These are phyloP conservation scores for Caenorhabditis sp. DNA, from an alignment of 2,888 invertebrate species.

Conservation along the genomic window DNA sequence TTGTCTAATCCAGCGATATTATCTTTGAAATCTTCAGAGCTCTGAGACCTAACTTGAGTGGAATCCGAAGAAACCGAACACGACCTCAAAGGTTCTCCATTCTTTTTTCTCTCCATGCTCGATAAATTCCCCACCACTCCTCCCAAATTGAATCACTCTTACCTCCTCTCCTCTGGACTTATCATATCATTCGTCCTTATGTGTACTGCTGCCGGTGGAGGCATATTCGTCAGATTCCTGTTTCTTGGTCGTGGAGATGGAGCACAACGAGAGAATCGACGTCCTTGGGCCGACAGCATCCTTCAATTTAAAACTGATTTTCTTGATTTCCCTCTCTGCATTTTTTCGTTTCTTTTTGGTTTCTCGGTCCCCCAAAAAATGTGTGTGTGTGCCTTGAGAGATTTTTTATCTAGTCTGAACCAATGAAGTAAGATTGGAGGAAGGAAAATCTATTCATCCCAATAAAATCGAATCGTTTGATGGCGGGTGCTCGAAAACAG, in stretches of 20 bases:
- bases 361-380: conserved; percentile 7
- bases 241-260: conserved; percentile 72
- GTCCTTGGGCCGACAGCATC: conserved; percentile 74
- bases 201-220: conserved; percentile 73
- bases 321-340: conserved; percentile 16
- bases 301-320: conserved; percentile 58
- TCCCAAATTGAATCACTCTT: not conserved
- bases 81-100: not conserved
- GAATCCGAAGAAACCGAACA: no score
- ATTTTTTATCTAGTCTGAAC: conserved; percentile 25
- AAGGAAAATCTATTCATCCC: not conserved
- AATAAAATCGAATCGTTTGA: conserved; percentile 30
- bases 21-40: no score
- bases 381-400: not conserved
- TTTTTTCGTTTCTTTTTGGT: not conserved
- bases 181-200: conserved; percentile 77
- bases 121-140: not conserved
- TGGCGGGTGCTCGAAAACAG: not conserved
- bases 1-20: no score
- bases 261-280: conserved; percentile 71
- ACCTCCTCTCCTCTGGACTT: conserved; percentile 72
- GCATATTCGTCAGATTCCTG: conserved; percentile 69
- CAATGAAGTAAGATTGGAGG: not conserved
- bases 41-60: no score
- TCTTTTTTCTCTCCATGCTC: no score